A percentile compares a stretch with the other conserved stretches of the same genome.
These are phyloP conservation scores for Germaria angustata DNA, from an alignment of 2,888 invertebrate species.

Conservation along the genomic window DNA sequence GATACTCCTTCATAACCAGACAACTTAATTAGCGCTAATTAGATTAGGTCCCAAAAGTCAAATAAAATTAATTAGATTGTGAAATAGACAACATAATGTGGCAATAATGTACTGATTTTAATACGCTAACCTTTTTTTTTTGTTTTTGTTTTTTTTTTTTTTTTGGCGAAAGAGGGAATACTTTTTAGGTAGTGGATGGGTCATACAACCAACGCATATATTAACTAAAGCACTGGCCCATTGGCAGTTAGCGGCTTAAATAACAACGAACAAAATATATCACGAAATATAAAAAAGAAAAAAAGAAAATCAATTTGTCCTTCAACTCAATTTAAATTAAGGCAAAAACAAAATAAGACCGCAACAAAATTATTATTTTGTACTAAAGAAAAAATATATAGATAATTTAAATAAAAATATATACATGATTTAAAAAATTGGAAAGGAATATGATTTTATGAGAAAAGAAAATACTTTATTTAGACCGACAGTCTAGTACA, in stretches of 20 bases:
- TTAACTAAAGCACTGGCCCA: not conserved
- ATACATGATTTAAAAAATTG: too few species aligned
- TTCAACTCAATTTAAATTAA: conserved; percentile 54
- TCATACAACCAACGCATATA: not conserved
- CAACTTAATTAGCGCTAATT: conserved; percentile 37
- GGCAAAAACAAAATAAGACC: conserved; percentile 22
- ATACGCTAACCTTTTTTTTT: too few species aligned
- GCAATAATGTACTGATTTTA: not conserved
- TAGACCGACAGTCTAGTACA: too few species aligned
- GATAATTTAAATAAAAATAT: too few species aligned
- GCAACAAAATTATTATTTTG: not conserved
- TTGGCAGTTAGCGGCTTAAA: conserved; percentile 35
- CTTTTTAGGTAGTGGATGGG: not conserved
- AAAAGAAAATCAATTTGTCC: conserved; percentile 29
- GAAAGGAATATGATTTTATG: not conserved
- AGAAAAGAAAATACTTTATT: not conserved
- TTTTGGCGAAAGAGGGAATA: too few species aligned
- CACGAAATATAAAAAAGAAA: too few species aligned
- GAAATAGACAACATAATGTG: conserved; percentile 39
- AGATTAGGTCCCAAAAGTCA: conserved; percentile 24
- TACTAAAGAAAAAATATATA: not conserved
- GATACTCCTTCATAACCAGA: not conserved
- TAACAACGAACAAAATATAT: not conserved
- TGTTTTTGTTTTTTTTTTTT: too few species aligned
- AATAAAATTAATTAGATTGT: conserved; percentile 56